Percentiles rank a stretch among this genome's conserved stretches.
phyloP scores from a whole-genome alignment of 2,888 invertebrate species.

The Morinoia aosen region DNA sequence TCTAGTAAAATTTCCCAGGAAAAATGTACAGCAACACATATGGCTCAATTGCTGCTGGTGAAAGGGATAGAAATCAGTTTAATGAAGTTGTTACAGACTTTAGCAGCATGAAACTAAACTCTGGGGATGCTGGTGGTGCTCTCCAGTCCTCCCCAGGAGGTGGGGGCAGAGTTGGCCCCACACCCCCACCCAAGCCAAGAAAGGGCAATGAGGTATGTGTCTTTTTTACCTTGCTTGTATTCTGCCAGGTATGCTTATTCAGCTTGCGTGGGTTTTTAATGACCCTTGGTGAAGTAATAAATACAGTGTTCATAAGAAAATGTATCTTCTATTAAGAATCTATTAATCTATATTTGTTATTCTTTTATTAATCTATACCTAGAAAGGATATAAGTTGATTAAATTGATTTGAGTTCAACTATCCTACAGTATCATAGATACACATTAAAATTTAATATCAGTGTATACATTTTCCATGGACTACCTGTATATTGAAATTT shows the following conservation, averaged over 20 bases:
- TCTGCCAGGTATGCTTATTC: background rate
- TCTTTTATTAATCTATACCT: no score
- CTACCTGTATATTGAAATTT: no score
- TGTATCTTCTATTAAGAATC: no score
- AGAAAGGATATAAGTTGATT: no score
- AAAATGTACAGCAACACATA: slow-evolving; percentile 19
- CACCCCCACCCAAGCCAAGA: slow-evolving; percentile 25
- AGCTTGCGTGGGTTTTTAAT: background rate
- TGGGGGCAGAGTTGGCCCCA: slow-evolving; percentile 22
- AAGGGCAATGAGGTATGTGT: background rate
- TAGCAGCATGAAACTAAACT: background rate
- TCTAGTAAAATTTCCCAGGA: background rate
- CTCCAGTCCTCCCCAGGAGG: background rate
- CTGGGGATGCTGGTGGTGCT: slow-evolving; percentile 1
- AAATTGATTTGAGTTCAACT: no score
- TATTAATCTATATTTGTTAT: no score
- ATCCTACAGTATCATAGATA: no score
- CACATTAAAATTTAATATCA: no score
- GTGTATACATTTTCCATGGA: no score
- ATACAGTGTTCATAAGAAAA: no score
- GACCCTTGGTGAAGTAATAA: no score
- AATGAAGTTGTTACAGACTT: background rate
- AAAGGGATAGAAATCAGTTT: background rate
- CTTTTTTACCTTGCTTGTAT: background rate
- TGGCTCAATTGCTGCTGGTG: background rate